Evolutionary conservation across 2,888 invertebrate genomes (phyloP), one percentile per base, ranked within the genome.

Genomic region (Homarus gammarus): DNA sequence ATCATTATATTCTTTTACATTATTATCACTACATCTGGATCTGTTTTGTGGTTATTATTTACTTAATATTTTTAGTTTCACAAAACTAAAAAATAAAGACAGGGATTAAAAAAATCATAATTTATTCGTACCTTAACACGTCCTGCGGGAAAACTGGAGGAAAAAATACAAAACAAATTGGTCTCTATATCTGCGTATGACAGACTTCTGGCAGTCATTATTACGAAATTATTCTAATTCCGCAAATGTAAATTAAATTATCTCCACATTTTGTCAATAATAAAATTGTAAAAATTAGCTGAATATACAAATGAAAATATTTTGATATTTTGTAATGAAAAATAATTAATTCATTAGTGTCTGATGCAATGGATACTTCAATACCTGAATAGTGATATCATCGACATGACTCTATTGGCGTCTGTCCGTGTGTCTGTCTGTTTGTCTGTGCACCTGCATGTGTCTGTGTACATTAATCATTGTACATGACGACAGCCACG

Each of bases 181-280:
- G n/a, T n/a, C n/a, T n/a, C n/a, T 36, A 1, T 70, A 36, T 12
- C 38, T 73, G 36, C n/a, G n/a, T 73, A 36, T 22, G 1, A 27
- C 49, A 38, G 12, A 12, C 49, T 77, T 56, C 56, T 56, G 56
- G 22, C 49, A 27, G 27, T 22, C 36, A 51, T 33, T 33, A 33
- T 40, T 51, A 33, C 33, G 44, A 36, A 78, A 79, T 79, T 36
- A 79, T 61, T 61, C 61, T 36, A 61, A 79, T 36, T 56, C 79
- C 61, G 36, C 61, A 79, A 79, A 79, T 36, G 36, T 79, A 49
- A 51, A 79, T 79, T 44, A 79, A 79, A 79, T 79, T 61, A 79
- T 10, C 79, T 79, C 79, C 36, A 61, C 79, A 61, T 61, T 64
- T 64, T 61, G 61, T 79, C 79, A 61, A 79, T 61, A 31, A 61